These are phyloP conservation scores for Andrena fulva DNA, from an alignment of 2,888 invertebrate species.

Conservation along the genomic window DNA sequence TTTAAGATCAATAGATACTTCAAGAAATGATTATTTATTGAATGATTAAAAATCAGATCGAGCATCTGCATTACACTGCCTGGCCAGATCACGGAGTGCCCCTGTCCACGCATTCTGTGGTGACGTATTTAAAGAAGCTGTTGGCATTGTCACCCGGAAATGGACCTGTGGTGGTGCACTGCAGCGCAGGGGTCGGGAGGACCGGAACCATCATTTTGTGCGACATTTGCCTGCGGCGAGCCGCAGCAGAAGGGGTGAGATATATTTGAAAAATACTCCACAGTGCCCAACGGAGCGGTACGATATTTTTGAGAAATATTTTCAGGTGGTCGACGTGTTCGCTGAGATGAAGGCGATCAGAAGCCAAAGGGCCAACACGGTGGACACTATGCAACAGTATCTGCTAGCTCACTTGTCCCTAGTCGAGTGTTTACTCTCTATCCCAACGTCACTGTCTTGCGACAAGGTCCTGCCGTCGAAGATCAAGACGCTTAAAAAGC, in stretches of 20 bases:
- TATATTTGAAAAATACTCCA: neutral
- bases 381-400: constrained; percentile 84
- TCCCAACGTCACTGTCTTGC: constrained; percentile 82
- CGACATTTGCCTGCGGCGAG: constrained; percentile 86
- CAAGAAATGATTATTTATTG: neutral
- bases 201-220: constrained; percentile 88
- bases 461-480: constrained; percentile 75
- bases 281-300: neutral
- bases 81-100: constrained; percentile 87
- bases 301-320: neutral
- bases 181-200: constrained; percentile 88
- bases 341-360: constrained; percentile 69
- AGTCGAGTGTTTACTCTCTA: constrained; percentile 83
- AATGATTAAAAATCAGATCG: constrained; percentile 77
- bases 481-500: constrained; percentile 75
- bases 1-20: neutral
- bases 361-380: constrained; percentile 77
- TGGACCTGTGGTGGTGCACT: constrained; percentile 86
- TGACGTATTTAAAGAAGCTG: constrained; percentile 82
- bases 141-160: constrained; percentile 80
- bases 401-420: constrained; percentile 85
- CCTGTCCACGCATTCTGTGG: constrained; percentile 81
- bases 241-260: constrained; percentile 81
- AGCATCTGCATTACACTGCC: constrained; percentile 85
- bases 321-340: constrained; percentile 74